Evolutionary conservation across 2,797 vertebrate species (phyloP), one percentile per base, ranked within the genome.

Genomic region (Malurus leucopterus): DNA sequence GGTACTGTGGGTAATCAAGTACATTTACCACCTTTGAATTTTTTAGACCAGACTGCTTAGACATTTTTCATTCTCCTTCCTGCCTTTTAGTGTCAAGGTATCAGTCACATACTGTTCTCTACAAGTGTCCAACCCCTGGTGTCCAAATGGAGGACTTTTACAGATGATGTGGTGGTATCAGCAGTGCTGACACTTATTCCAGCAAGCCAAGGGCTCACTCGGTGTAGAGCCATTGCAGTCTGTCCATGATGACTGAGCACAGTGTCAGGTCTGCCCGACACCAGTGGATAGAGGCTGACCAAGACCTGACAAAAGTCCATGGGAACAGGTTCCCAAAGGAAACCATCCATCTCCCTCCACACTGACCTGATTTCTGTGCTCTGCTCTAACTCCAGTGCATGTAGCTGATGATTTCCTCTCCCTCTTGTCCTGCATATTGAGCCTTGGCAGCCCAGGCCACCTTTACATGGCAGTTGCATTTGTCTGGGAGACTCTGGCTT

Each of bases 401-500:
- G 50, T 14, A 75, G 61, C 26, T 58, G 61, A 10, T 34, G 19
- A 15, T 26, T 68, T 62, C 38, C 29, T 51, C 1, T 15, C 15
- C 5, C n/a, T 58, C 17, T 63, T 51, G 41, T 47, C 23, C 27
- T 55, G 19, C 15, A 10, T 19, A 24, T 24, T 41, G 34, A 69
- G 53, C 30, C 40, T 41, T 49, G 61, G 54, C 69, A 83, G 51
- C 20, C n/a, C 1, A 1, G 30, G 27, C 46, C 61, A 50, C 27
- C 83, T 71, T 51, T 27, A 18, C n/a, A 27, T 34, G 76, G 80
- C 51, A 63, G 24, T 16, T 73, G 62, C 38, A 29, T 69, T 78
- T 75, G n/a, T 70, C 85, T 78, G 67, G 21, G 62, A 88, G 38
- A 18, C 41, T 73, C 23, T 49, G 54, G 13, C 27, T 94, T 59